A percentile compares a stretch with the other conserved stretches of the same genome.
Conservation (phyloP, 1,140 invertebrate species). For the Diabrotica undecimpunctata region DNA sequence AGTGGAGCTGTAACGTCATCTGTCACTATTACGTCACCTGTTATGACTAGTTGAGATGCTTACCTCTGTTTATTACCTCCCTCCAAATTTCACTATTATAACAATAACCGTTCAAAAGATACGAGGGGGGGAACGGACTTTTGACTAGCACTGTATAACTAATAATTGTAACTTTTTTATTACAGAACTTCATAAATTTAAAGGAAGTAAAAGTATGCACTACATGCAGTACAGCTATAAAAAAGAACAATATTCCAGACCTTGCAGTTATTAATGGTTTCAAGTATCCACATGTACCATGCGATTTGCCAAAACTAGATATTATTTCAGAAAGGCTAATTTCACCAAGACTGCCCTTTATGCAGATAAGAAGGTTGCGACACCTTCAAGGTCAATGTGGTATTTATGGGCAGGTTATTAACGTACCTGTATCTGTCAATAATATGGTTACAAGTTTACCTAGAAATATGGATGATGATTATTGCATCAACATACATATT, state of each 20-base stretch:
- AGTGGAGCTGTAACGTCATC: too few species aligned
- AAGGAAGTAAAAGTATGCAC: not conserved
- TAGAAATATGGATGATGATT: not conserved
- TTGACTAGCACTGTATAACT: too few species aligned
- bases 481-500: constrained; percentile 6
- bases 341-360: not conserved
- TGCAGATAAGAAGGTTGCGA: not conserved
- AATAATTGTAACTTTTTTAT: too few species aligned
- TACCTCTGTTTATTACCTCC: too few species aligned
- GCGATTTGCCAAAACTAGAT: not conserved
- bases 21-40: too few species aligned
- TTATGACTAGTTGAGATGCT: too few species aligned
- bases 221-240: not conserved
- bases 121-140: too few species aligned
- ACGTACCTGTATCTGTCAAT: not conserved
- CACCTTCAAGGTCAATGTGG: not conserved
- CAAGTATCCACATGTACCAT: not conserved
- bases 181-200: too few species aligned
- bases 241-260: not conserved
- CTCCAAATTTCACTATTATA: too few species aligned
- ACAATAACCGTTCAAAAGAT: too few species aligned
- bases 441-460: not conserved
- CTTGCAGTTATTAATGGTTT: not conserved
- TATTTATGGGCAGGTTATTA: not conserved
- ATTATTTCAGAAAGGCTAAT: not conserved